phyloP scores from a whole-genome alignment of 1,140 invertebrate species.

The Trichonephila inaurata region DNA sequence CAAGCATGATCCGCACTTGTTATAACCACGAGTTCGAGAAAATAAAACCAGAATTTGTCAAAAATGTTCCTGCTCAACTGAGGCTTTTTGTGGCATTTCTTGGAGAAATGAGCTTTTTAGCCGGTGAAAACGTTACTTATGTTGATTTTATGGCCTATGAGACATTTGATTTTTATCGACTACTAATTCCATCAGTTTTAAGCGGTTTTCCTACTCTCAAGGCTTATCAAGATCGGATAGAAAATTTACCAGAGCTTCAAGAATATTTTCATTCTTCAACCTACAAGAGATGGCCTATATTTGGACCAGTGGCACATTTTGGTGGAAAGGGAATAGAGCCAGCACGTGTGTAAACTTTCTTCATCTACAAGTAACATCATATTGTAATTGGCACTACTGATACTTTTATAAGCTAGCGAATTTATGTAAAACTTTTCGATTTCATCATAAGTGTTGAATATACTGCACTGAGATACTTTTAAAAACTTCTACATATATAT shows the following conservation, averaged over 20 bases:
- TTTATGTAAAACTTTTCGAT: background rate
- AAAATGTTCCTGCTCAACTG: slow-evolving; percentile 79
- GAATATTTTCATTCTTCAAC: slow-evolving; percentile 80
- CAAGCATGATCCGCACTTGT: slow-evolving; percentile 79
- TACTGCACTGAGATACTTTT: too few relatives aligned
- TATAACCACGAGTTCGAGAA: slow-evolving; percentile 78
- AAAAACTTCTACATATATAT: too few relatives aligned
- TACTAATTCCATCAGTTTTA: slow-evolving; percentile 81
- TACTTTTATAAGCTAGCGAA: background rate
- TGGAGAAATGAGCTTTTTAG: slow-evolving; percentile 81
- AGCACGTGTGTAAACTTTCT: background rate
- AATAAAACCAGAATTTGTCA: slow-evolving; percentile 77
- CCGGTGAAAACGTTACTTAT: slow-evolving; percentile 82
- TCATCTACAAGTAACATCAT: background rate
- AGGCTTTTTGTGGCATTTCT: slow-evolving; percentile 81
- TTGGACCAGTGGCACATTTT: slow-evolving; percentile 81
- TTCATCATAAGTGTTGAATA: background rate
- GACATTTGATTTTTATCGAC: slow-evolving; percentile 81
- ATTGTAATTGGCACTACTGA: background rate
- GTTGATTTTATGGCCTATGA: slow-evolving; percentile 83
- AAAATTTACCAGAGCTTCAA: slow-evolving; percentile 80
- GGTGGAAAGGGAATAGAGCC: slow-evolving; percentile 77
- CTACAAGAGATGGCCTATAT: slow-evolving; percentile 80
- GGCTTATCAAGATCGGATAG: slow-evolving; percentile 80
- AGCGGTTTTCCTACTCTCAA: slow-evolving; percentile 81